These are phyloP conservation scores for Pteruthius melanotis DNA, from an alignment of 2,113 vertebrate genomes.

Conservation along the genomic window DNA sequence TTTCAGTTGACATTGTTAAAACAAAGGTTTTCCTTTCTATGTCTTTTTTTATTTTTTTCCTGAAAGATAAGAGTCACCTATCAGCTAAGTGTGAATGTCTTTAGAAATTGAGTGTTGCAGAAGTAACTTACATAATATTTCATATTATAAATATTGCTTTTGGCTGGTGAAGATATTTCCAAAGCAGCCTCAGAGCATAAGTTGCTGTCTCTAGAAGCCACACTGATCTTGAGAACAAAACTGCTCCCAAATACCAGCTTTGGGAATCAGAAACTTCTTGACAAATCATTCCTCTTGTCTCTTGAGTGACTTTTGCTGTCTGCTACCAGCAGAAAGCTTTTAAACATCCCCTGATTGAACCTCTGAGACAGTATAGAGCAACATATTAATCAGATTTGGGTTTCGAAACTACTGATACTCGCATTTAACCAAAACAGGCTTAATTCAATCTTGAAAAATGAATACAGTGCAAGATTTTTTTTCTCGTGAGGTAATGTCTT, in stretches of 20 bases:
- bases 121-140: neutral
- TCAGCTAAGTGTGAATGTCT: neutral
- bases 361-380: slow-evolving; percentile 23
- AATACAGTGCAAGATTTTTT: slow-evolving; percentile 53
- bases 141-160: neutral
- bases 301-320: slow-evolving; percentile 27
- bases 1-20: neutral
- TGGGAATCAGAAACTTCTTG: slow-evolving; percentile 21
- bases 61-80: neutral
- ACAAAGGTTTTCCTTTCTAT: neutral
- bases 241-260: neutral
- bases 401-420: slow-evolving; percentile 52
- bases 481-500: slow-evolving; percentile 61
- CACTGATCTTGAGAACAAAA: neutral
- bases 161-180: neutral
- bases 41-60: neutral
- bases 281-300: slow-evolving; percentile 33
- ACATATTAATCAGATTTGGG: slow-evolving; percentile 9
- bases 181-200: neutral
- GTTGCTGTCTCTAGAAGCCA: neutral
- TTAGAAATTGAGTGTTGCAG: neutral
- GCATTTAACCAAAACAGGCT: slow-evolving; percentile 42
- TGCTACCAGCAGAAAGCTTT: slow-evolving; percentile 41
- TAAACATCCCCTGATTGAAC: slow-evolving; percentile 14
- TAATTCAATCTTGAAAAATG: slow-evolving; percentile 55